Conservation (phyloP, 2,888 invertebrate species). For the Alentia gelatinosa region DNA sequence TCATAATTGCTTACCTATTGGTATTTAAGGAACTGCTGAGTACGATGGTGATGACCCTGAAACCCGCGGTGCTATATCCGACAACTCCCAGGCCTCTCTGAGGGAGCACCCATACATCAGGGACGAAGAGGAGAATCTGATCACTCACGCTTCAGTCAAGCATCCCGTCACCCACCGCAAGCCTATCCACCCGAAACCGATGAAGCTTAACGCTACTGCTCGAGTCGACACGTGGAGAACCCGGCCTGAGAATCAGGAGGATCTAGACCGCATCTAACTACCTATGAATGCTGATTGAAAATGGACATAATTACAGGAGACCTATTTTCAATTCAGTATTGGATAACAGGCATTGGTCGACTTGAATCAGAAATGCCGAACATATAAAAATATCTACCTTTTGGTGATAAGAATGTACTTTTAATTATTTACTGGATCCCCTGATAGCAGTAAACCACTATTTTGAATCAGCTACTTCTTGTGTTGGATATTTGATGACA, state of each 20-base stretch:
- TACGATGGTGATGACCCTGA: neutral
- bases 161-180: neutral
- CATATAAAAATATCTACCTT: too few relatives aligned
- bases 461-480: too few relatives aligned
- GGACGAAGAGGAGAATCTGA: neutral
- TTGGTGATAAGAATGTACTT: too few relatives aligned
- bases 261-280: neutral
- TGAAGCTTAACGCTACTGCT: neutral
- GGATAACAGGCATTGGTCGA: too few relatives aligned
- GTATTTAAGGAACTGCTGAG: neutral
- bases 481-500: too few relatives aligned
- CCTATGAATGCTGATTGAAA: too few relatives aligned
- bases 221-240: neutral
- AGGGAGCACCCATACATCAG: neutral
- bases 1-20: neutral
- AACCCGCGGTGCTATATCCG: neutral
- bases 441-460: too few relatives aligned
- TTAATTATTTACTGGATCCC: too few relatives aligned
- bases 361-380: too few relatives aligned
- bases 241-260: neutral
- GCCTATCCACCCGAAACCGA: neutral
- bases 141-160: neutral
- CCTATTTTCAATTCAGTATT: too few relatives aligned
- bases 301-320: too few relatives aligned
- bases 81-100: neutral